Evolutionary conservation across 2,888 invertebrate species (phyloP).

Genomic region (Caenorhabditis sp.): DNA sequence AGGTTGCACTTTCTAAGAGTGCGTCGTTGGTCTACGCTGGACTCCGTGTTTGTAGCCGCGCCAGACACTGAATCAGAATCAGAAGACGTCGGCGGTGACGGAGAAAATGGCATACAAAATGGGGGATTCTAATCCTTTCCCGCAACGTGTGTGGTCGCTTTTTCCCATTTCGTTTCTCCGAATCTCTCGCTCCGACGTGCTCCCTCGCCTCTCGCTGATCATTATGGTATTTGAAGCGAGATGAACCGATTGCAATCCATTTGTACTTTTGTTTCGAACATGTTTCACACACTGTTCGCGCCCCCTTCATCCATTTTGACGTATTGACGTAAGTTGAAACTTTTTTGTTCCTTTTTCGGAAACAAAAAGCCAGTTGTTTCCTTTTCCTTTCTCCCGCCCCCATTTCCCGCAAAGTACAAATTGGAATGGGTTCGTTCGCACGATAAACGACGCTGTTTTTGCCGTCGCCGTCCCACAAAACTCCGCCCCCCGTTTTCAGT

Average conservation of each 20-base stretch:
- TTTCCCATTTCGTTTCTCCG: constrained; percentile 17
- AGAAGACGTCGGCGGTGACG: not conserved
- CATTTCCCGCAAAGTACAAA: constrained; percentile 37
- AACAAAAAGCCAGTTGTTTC: not conserved
- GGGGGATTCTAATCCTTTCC: constrained; percentile 40
- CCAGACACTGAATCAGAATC: not conserved
- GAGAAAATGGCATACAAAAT: not conserved
- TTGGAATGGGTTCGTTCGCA: constrained; percentile 18
- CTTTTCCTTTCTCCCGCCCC: constrained; percentile 6
- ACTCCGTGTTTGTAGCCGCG: not conserved
- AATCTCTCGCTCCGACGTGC: not conserved
- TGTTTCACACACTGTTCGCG: constrained; percentile 17
- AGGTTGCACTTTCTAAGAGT: not conserved
- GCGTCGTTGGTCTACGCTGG: too few relatives aligned
- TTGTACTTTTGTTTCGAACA: constrained; percentile 47
- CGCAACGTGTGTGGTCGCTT: constrained; percentile 51
- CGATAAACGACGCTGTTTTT: constrained; percentile 25
- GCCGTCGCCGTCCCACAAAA: not conserved
- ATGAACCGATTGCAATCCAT: constrained; percentile 56
- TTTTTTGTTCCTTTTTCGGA: not conserved
- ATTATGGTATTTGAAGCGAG: constrained; percentile 55
- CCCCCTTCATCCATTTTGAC: not conserved
- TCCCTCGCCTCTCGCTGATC: constrained; percentile 34
- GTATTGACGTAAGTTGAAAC: not conserved
- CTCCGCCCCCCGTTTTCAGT: constrained; percentile 3